Conservation (phyloP, 2,797 vertebrate species). For the Hydrocynus forskahlii region DNA sequence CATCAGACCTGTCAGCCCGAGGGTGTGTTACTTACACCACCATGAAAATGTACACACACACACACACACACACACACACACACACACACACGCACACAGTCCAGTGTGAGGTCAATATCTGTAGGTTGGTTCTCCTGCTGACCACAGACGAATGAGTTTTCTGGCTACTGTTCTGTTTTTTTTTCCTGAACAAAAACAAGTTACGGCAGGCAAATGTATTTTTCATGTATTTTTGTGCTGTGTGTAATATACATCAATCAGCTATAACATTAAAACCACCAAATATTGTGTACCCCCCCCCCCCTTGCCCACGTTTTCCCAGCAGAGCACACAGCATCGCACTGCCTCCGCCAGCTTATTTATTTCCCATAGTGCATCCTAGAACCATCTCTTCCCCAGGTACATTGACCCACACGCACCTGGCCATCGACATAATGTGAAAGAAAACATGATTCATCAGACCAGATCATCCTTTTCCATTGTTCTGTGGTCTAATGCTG, state of each 20-base stretch:
- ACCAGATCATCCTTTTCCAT: no score
- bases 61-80: conserved; percentile 4
- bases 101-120: not conserved
- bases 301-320: no score
- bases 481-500: no score
- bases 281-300: no score
- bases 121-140: not conserved
- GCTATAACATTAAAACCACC: no score
- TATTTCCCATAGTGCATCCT: no score
- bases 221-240: not conserved
- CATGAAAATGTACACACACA: conserved; percentile 1
- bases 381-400: no score
- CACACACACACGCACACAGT: not conserved
- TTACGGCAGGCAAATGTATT: not conserved
- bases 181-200: not conserved
- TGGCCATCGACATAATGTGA: no score
- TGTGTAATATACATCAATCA: not conserved
- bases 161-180: not conserved
- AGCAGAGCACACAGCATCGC: no score
- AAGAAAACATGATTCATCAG: no score
- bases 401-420: no score
- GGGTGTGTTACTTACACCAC: conserved; percentile 22
- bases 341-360: no score
- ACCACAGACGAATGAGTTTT: not conserved
- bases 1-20: conserved; percentile 19